phyloP scores from a whole-genome alignment of 2,888 invertebrate species.

The Dyspetes luteomarginatus region DNA sequence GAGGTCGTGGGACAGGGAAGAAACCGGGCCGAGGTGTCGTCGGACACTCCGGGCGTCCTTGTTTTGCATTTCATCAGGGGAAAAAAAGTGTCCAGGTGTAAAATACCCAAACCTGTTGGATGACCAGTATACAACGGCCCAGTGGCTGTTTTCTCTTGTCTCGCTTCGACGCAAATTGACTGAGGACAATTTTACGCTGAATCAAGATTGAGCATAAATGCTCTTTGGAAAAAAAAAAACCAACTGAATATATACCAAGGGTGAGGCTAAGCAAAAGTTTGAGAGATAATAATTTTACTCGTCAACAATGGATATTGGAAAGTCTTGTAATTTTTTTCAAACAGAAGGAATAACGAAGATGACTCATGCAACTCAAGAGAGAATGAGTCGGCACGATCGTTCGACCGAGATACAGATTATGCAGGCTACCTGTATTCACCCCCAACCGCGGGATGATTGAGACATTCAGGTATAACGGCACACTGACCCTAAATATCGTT shows the following conservation, averaged over 20 bases:
- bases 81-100: slow-evolving; percentile 57
- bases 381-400: slow-evolving; percentile 49
- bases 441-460: slow-evolving; percentile 53
- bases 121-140: slow-evolving; percentile 25
- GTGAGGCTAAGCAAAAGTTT: neutral
- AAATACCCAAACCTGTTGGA: slow-evolving; percentile 51
- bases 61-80: slow-evolving; percentile 36
- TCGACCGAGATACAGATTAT: slow-evolving; percentile 47
- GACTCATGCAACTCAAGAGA: neutral
- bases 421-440: slow-evolving; percentile 48
- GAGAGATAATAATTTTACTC: neutral
- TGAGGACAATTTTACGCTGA: slow-evolving; percentile 15
- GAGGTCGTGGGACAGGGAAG: slow-evolving; percentile 60
- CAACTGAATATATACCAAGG: slow-evolving; percentile 3
- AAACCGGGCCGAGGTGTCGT: slow-evolving; percentile 15
- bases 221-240: no score
- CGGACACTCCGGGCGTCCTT: slow-evolving; percentile 46
- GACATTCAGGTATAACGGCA: slow-evolving; percentile 38
- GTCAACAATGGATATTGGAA: slow-evolving; percentile 1
- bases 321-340: slow-evolving; percentile 4
- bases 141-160: slow-evolving; percentile 7
- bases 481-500: slow-evolving; percentile 6
- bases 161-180: slow-evolving; percentile 24
- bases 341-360: neutral
- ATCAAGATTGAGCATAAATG: no score